Evolutionary conservation across 2,113 vertebrate genomes (phyloP).

Genomic region (Brienomyrus brachyistius): DNA sequence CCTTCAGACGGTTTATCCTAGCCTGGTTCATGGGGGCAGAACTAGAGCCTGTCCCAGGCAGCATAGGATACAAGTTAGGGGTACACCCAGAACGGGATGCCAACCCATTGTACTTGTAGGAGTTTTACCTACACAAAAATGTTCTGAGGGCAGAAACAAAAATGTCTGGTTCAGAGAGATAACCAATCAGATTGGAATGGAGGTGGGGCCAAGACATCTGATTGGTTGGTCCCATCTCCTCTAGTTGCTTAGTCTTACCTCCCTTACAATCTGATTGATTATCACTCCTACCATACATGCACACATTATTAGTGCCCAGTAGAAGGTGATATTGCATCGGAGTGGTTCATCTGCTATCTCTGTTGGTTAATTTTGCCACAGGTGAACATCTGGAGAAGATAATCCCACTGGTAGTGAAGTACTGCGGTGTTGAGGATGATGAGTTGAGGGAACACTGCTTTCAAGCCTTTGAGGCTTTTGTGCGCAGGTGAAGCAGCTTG

Average conservation of each 20-base stretch:
- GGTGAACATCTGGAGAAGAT: slow-evolving; percentile 84
- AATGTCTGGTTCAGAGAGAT: no score
- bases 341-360: background rate
- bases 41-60: background rate
- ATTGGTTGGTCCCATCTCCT: no score
- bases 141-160: no score
- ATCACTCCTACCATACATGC: background rate
- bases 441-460: slow-evolving; percentile 88
- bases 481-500: slow-evolving; percentile 65
- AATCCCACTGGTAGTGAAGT: slow-evolving; percentile 78
- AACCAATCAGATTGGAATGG: no score
- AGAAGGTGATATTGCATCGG: slow-evolving; percentile 13
- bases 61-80: background rate
- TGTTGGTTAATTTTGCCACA: slow-evolving; percentile 36
- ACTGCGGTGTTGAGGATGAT: slow-evolving; percentile 80
- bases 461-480: slow-evolving; percentile 85
- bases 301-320: background rate
- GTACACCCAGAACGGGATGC: background rate
- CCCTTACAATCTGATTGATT: no score
- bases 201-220: no score
- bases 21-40: background rate
- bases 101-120: background rate
- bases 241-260: no score
- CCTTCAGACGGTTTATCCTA: background rate
- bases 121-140: no score